Evolutionary conservation across 2,797 vertebrate species (phyloP).

Genomic region (Sebastes vulpes): DNA sequence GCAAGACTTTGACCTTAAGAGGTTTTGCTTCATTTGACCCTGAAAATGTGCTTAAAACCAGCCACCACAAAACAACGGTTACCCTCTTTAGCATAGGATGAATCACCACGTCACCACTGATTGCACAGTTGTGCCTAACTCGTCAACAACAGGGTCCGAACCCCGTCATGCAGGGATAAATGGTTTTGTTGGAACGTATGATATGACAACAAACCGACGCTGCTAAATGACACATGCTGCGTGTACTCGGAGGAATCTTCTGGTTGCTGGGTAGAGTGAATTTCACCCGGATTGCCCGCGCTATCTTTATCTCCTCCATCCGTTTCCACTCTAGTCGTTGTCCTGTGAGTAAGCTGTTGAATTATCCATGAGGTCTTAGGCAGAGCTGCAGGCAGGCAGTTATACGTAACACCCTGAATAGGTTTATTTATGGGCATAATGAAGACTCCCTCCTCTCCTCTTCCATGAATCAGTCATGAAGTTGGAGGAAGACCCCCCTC

Average conservation of each 20-base stretch:
- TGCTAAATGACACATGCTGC: neutral
- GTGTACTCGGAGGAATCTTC: constrained; percentile 6
- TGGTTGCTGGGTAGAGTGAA: constrained; percentile 68
- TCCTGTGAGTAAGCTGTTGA: constrained; percentile 55
- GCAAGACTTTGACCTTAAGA: neutral
- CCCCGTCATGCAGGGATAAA: neutral
- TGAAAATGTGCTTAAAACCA: neutral
- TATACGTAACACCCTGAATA: constrained; percentile 26
- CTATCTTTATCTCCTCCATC: constrained; percentile 68
- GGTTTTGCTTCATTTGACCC: neutral
- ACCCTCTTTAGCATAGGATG: neutral
- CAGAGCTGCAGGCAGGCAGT: constrained; percentile 25
- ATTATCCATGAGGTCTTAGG: constrained; percentile 70
- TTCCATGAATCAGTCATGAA: constrained; percentile 45
- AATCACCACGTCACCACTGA: neutral
- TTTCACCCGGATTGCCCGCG: constrained; percentile 12
- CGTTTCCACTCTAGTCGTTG: constrained; percentile 26
- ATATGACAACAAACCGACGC: neutral
- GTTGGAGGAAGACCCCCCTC: neutral
- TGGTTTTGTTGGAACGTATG: neutral
- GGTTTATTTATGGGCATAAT: constrained; percentile 22
- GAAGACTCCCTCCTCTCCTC: constrained; percentile 15
- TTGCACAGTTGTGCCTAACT: constrained; percentile 22
- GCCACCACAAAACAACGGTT: neutral
- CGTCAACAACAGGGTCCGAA: neutral